Evolutionary conservation across 2,888 invertebrate species (phyloP).

Genomic region (Arge pagana): DNA sequence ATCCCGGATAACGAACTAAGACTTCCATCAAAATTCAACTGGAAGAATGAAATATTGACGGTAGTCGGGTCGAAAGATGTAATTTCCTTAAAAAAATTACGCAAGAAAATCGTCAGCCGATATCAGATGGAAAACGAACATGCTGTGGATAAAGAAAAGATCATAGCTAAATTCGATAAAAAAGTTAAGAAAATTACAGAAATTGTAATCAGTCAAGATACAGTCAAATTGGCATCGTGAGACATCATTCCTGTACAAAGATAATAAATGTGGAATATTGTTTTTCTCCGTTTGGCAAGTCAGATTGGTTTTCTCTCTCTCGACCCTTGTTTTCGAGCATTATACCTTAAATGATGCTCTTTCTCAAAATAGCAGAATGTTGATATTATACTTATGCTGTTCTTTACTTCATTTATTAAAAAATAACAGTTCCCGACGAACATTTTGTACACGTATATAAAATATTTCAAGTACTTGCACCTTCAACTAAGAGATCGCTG

Average conservation of each 20-base stretch:
- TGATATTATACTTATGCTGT: no score
- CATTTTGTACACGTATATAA: no score
- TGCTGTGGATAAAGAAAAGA: conserved; percentile 65
- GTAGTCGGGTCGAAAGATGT: conserved; percentile 61
- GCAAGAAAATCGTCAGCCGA: conserved; percentile 74
- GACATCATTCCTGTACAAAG: background rate
- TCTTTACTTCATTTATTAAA: no score
- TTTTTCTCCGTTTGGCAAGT: no score
- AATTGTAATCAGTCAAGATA: conserved; percentile 67
- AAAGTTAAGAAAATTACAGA: conserved; percentile 71
- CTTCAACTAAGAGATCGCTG: no score
- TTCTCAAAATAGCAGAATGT: no score
- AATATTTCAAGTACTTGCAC: no score
- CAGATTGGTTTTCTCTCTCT: no score
- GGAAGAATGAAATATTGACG: conserved; percentile 45
- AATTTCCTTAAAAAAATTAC: conserved; percentile 72
- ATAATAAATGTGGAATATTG: no score
- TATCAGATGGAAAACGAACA: conserved; percentile 62
- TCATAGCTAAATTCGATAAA: conserved; percentile 73
- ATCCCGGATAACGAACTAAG: background rate
- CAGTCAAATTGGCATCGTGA: conserved; percentile 54
- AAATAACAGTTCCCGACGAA: no score
- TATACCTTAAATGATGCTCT: no score
- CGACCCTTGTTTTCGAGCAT: no score
- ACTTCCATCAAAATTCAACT: conserved; percentile 39